Conservation (phyloP, 2,888 invertebrate genomes). For the Dicyrtomina minuta region DNA sequence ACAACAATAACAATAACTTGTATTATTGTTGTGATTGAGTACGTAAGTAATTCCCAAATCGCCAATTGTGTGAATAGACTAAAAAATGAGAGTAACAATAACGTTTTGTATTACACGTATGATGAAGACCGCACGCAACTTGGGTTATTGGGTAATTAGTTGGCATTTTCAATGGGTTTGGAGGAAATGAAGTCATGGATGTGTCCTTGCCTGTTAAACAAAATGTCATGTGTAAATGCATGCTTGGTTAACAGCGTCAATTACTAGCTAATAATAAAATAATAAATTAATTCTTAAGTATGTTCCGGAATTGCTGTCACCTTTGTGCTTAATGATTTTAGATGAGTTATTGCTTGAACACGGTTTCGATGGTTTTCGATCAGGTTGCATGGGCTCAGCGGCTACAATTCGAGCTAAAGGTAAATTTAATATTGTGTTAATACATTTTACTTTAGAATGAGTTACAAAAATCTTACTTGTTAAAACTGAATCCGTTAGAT, state of each 20-base stretch:
- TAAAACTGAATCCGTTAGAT: too few relatives aligned
- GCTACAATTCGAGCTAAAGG: conserved; percentile 24
- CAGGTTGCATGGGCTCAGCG: conserved; percentile 30
- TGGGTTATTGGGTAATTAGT: conserved; percentile 73
- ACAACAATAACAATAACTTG: too few relatives aligned
- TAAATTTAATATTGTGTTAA: neutral
- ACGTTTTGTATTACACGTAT: conserved; percentile 66
- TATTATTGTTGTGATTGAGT: too few relatives aligned
- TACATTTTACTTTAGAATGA: too few relatives aligned
- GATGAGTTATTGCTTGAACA: conserved; percentile 18
- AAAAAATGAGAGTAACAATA: too few relatives aligned
- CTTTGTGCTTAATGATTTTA: conserved; percentile 23
- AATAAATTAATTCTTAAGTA: neutral
- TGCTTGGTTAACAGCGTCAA: too few relatives aligned
- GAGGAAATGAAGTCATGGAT: conserved; percentile 71
- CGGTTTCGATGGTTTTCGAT: conserved; percentile 24
- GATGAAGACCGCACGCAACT: conserved; percentile 87
- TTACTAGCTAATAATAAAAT: neutral
- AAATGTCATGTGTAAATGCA: neutral
- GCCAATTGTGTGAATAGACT: too few relatives aligned
- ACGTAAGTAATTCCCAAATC: too few relatives aligned
- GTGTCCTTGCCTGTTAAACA: conserved; percentile 54
- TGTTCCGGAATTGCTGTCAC: too few relatives aligned
- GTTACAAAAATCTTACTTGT: too few relatives aligned
- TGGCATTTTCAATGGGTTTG: conserved; percentile 70